phyloP scores from a whole-genome alignment of 1,140 invertebrate genomes.

The Sinella curviseta region DNA sequence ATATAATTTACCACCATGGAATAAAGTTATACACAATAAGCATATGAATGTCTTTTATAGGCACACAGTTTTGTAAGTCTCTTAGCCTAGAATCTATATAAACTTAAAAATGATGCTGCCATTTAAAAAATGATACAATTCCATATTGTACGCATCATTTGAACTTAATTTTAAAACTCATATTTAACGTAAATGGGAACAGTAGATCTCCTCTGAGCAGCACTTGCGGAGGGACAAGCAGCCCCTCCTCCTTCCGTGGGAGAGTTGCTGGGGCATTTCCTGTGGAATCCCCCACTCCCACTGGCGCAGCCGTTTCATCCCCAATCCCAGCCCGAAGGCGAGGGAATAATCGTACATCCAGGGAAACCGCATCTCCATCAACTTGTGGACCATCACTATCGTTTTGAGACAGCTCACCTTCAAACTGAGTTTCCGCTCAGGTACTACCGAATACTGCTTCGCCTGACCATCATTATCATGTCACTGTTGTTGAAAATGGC shows the following conservation, averaged over 20 bases:
- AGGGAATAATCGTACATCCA: background rate
- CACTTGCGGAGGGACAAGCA: background rate
- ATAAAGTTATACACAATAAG: no score
- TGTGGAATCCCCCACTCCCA: background rate
- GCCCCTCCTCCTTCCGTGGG: background rate
- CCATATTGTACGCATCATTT: no score
- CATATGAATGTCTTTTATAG: no score
- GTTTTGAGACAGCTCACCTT: background rate
- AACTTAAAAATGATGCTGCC: no score
- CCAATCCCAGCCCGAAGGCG: background rate
- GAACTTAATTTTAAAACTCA: no score
- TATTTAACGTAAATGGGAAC: background rate
- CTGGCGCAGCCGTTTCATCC: background rate
- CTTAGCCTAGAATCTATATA: no score
- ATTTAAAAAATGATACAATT: no score
- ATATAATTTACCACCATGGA: no score
- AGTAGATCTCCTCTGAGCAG: background rate
- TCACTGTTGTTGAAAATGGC: no score
- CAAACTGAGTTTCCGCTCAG: background rate
- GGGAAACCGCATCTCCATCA: background rate
- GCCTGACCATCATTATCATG: no score
- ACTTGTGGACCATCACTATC: background rate
- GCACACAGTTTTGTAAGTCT: no score
- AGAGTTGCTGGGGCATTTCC: background rate
- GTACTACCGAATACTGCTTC: background rate